Percentiles rank a stretch among this genome's conserved stretches.
Conservation (phyloP, 2,113 vertebrate genomes). For the Paratilapia polleni region DNA sequence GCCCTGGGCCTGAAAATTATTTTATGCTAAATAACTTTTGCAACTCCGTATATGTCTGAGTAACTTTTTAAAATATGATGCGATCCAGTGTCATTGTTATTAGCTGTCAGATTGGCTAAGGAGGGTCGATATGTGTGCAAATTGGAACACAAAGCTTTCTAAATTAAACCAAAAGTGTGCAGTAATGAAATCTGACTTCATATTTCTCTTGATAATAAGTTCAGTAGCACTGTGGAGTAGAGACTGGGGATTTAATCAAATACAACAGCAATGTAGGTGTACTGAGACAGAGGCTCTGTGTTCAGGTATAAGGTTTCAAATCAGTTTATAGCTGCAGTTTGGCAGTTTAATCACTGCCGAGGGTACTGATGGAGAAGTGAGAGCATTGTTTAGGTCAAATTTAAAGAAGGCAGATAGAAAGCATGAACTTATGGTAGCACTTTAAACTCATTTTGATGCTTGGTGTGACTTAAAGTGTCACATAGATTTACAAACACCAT, state of each 20-base stretch:
- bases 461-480: background rate
- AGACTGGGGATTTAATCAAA: background rate
- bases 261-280: background rate
- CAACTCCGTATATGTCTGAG: background rate
- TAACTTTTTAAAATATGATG: background rate
- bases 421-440: background rate
- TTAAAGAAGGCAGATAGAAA: background rate
- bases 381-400: background rate
- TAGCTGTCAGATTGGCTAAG: background rate
- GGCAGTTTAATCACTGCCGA: background rate
- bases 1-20: background rate
- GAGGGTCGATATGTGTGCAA: background rate
- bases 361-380: background rate
- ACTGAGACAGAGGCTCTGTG: background rate
- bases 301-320: background rate
- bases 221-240: background rate
- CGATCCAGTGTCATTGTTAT: background rate
- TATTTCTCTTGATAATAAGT: background rate
- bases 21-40: background rate
- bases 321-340: background rate
- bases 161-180: background rate
- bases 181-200: background rate
- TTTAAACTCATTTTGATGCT: background rate
- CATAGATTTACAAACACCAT: background rate
- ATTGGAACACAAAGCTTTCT: background rate